Conservation (phyloP, 2,888 invertebrate species). For the Melangyna quadrimaculata region DNA sequence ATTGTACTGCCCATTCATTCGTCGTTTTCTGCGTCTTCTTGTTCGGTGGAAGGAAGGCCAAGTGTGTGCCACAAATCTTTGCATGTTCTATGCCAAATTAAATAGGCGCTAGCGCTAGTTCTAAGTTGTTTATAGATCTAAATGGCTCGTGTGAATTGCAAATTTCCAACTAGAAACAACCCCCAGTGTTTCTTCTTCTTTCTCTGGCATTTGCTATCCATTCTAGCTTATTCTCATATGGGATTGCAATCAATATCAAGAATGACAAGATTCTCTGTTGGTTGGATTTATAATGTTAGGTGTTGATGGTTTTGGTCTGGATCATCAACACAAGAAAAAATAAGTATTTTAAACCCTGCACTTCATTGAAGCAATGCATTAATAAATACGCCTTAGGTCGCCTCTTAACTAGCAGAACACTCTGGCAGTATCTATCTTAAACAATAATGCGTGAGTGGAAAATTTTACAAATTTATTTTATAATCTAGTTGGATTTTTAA, state of each 20-base stretch:
- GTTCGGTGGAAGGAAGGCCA: conserved; percentile 54
- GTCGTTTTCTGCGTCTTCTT: neutral
- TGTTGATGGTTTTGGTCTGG: conserved; percentile 21
- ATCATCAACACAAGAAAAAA: neutral
- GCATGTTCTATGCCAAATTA: conserved; percentile 59
- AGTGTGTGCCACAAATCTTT: conserved; percentile 64
- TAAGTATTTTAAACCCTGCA: conserved; percentile 18
- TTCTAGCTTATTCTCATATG: neutral
- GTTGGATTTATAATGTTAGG: conserved; percentile 27
- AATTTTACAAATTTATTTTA: conserved; percentile 31
- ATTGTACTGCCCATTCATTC: conserved; percentile 14
- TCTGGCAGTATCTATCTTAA: neutral
- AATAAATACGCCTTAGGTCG: neutral
- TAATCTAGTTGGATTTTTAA: neutral
- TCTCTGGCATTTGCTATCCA: neutral
- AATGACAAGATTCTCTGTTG: conserved; percentile 36
- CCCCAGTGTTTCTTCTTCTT: conserved; percentile 20
- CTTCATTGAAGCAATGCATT: neutral
- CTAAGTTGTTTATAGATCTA: conserved; percentile 45
- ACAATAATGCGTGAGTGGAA: conserved; percentile 51
- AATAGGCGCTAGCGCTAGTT: conserved; percentile 28
- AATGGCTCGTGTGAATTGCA: conserved; percentile 19
- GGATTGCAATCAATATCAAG: conserved; percentile 55
- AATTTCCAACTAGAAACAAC: conserved; percentile 39
- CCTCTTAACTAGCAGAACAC: neutral